Evolutionary conservation across 2,888 invertebrate genomes (phyloP).

Genomic region (Carabus problematicus): DNA sequence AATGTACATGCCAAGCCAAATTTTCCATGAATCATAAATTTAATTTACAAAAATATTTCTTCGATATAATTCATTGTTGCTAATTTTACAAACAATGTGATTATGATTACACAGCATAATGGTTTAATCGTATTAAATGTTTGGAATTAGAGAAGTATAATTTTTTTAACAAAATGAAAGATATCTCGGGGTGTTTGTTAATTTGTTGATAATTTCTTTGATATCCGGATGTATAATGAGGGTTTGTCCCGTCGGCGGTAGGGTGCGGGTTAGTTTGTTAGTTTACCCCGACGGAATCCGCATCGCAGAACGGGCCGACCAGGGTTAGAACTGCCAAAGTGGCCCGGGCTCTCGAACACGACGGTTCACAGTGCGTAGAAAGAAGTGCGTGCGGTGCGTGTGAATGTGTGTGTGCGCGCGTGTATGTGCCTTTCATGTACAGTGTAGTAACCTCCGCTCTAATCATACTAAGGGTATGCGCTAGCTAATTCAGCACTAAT

Average conservation of each 20-base stretch:
- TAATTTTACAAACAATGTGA: too few species aligned
- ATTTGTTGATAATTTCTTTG: conserved; percentile 8
- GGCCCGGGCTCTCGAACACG: conserved; percentile 29
- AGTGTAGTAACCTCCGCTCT: conserved; percentile 1
- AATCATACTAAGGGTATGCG: background rate
- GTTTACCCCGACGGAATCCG: conserved; percentile 15
- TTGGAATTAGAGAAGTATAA: too few species aligned
- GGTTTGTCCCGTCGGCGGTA: conserved; percentile 6
- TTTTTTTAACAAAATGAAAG: too few species aligned
- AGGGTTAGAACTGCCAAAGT: conserved; percentile 36
- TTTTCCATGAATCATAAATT: too few species aligned
- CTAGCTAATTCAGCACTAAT: background rate
- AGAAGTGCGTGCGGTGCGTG: conserved; percentile 20
- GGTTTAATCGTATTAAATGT: too few species aligned
- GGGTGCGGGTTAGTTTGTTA: conserved; percentile 18
- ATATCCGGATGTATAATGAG: conserved; percentile 30
- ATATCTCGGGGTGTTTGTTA: too few species aligned
- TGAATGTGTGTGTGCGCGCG: conserved; percentile 23
- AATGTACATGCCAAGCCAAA: too few species aligned
- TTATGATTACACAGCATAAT: too few species aligned
- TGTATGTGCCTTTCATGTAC: background rate
- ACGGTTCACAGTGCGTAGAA: background rate
- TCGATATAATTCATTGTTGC: too few species aligned
- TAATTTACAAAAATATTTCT: too few species aligned
- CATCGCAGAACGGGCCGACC: conserved; percentile 11